A percentile compares a stretch with the other conserved stretches of the same genome.
phyloP scores from a whole-genome alignment of 2,113 vertebrate genomes.

The Thalassarche chlororhynchos region DNA sequence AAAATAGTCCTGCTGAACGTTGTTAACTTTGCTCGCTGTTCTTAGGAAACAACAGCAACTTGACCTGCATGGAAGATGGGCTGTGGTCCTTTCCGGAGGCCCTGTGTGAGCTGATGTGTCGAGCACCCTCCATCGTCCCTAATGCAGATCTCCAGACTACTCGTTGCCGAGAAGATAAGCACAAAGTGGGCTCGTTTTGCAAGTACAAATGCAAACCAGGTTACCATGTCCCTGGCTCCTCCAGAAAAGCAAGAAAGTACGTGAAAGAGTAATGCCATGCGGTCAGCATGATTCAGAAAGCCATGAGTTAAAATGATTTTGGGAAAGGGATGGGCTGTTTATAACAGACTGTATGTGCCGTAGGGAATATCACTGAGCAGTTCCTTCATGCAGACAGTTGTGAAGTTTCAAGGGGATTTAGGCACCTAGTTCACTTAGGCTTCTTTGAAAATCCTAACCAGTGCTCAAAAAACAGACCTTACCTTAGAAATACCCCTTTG shows the following conservation, averaged over 20 bases:
- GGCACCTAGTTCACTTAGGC: not conserved
- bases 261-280: not conserved
- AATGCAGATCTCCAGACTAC: conserved; percentile 91
- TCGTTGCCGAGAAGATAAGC: conserved; percentile 87
- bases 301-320: not conserved
- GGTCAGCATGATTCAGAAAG: not conserved
- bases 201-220: conserved; percentile 98
- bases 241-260: conserved; percentile 88
- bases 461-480: not conserved
- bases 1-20: not conserved
- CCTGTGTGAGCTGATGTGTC: conserved; percentile 94
- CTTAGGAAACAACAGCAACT: conserved; percentile 90
- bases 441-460: conserved; percentile 9
- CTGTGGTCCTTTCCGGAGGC: conserved; percentile 99
- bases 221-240: conserved; percentile 87
- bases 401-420: not conserved
- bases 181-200: conserved; percentile 96
- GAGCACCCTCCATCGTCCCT: conserved; percentile 85
- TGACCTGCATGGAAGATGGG: conserved; percentile 93
- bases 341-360: not conserved
- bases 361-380: not conserved
- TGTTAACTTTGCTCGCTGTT: not conserved
- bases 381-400: not conserved
- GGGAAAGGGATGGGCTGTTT: not conserved
- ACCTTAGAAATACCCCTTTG: conserved; percentile 43